Evolutionary conservation across 2,797 vertebrate genomes (phyloP).

Genomic region (Sandelia bainsii): DNA sequence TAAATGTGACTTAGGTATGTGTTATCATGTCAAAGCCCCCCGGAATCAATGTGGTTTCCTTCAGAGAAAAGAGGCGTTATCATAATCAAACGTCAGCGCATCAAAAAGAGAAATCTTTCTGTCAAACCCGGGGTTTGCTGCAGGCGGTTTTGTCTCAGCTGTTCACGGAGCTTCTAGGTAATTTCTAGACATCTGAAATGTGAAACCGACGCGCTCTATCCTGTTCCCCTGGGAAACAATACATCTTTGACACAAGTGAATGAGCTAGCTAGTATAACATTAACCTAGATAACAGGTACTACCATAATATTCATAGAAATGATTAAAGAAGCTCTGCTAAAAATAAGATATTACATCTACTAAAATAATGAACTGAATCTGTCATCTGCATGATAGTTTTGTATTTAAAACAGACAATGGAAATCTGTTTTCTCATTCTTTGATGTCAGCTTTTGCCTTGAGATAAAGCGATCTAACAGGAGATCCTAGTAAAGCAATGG

Average conservation of each 20-base stretch:
- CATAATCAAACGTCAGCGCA: not conserved
- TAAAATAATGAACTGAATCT: not conserved
- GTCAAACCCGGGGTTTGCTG: not conserved
- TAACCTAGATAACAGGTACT: slow-evolving; percentile 55
- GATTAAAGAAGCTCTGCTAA: slow-evolving; percentile 32
- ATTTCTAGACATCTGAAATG: slow-evolving; percentile 12
- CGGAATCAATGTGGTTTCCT: not conserved
- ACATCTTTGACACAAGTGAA: slow-evolving; percentile 28
- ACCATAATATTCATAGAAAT: slow-evolving; percentile 25
- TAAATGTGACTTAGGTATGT: not conserved
- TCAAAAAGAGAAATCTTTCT: not conserved
- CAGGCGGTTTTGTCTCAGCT: slow-evolving; percentile 5
- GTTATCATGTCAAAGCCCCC: not conserved
- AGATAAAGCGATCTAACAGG: slow-evolving; percentile 8
- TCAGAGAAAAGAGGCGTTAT: not conserved
- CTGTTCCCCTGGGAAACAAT: slow-evolving; percentile 41
- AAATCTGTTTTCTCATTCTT: slow-evolving; percentile 1
- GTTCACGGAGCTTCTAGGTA: not conserved
- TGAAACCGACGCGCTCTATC: not conserved
- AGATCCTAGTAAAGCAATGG: slow-evolving; percentile 45
- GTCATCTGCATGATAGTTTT: not conserved
- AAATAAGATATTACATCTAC: slow-evolving; percentile 7
- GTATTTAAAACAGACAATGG: slow-evolving; percentile 15
- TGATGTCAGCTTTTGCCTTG: not conserved
- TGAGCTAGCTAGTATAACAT: slow-evolving; percentile 27